A percentile compares a stretch with the other conserved stretches of the same genome.
Conservation (phyloP, 2,888 invertebrate genomes). For the Ernsta delagoae region DNA sequence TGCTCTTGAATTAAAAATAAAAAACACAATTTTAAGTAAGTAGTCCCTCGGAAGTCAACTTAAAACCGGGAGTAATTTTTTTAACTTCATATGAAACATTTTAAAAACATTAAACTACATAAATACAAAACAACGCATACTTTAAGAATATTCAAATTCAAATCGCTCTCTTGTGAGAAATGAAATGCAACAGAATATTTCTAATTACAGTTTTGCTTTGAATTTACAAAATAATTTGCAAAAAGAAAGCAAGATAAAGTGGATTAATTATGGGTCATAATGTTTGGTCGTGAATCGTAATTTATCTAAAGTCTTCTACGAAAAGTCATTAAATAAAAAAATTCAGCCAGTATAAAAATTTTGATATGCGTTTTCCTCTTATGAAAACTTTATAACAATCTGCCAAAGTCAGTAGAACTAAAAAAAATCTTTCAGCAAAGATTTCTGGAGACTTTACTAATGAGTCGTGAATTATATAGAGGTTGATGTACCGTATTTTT, state of each 20-base stretch:
- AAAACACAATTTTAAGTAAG: too few species aligned
- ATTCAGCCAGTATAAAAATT: neutral
- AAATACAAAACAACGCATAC: neutral
- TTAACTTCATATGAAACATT: too few species aligned
- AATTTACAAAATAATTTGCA: neutral
- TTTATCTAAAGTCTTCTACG: neutral
- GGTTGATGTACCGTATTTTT: too few species aligned
- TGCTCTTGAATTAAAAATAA: too few species aligned
- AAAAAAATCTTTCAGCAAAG: neutral
- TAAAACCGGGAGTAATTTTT: too few species aligned
- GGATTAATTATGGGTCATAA: neutral
- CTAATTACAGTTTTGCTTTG: neutral
- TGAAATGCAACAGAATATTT: neutral
- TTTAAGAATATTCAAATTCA: slow-evolving; percentile 1
- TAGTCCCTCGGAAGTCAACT: too few species aligned
- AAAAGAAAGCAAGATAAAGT: slow-evolving; percentile 2
- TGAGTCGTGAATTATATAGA: neutral
- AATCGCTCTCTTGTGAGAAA: neutral
- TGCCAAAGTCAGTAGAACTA: neutral
- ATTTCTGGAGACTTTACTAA: neutral
- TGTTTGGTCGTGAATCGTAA: neutral
- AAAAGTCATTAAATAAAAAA: neutral
- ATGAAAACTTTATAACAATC: neutral
- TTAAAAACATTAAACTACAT: too few species aligned
- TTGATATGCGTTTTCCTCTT: neutral